Conservation (phyloP, 2,888 invertebrate species). For the Eupithecia tripunctaria region DNA sequence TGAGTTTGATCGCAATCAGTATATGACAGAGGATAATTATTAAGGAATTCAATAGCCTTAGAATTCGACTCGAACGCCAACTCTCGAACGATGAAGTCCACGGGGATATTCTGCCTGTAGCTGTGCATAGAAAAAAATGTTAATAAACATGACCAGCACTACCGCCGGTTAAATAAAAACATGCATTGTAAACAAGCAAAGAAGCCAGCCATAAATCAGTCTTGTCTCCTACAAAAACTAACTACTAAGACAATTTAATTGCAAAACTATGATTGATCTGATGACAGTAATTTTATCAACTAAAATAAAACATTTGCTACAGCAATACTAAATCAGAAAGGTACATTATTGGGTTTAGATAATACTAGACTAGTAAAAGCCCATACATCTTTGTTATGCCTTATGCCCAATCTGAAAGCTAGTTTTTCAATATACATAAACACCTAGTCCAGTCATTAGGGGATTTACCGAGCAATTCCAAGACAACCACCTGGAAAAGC, state of each 20-base stretch:
- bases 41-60: constrained; percentile 95
- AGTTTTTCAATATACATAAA: neutral
- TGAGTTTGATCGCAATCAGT: constrained; percentile 87
- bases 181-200: neutral
- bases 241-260: too few species aligned
- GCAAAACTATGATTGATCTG: neutral
- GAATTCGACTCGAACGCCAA: constrained; percentile 94
- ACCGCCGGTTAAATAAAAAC: constrained; percentile 53
- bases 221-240: constrained; percentile 5
- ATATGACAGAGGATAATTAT: constrained; percentile 90
- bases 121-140: constrained; percentile 87
- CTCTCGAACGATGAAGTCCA: constrained; percentile 93
- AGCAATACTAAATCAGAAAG: too few species aligned
- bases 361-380: neutral
- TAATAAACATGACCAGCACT: constrained; percentile 72
- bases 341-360: neutral
- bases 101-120: constrained; percentile 96
- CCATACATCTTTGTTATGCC: neutral
- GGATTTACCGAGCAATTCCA: too few species aligned
- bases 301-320: neutral
- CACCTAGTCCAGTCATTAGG: neutral
- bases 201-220: neutral
- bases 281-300: neutral
- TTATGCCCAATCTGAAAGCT: neutral
- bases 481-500: too few species aligned